Base-by-base conservation (phyloP, 1,140 invertebrate species). In the Heliconius melpomene region DNA sequence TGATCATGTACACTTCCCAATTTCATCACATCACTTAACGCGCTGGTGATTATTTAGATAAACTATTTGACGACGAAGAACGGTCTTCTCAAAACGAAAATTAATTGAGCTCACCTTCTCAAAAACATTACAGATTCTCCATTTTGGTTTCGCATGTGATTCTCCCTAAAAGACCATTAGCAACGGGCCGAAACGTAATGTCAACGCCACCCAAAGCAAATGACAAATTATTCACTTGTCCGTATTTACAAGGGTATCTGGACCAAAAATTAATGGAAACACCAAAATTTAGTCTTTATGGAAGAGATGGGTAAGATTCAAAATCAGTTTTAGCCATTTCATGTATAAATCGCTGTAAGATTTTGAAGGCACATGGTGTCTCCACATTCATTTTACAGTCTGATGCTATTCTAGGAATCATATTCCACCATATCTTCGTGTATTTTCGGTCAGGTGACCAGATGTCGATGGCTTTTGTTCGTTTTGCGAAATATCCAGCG, bases 351-450 rank as follows among this genome's bases (percentile, higher is more conserved):
- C 36, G 74, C 57, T 78, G 81, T 71, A 85, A 79, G 83, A 88
- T 91, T 92, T 91, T 88, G 90, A 88, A 90, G 86, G 89, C 92
- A 92, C 87, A 90, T 92, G 90, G 88, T 89, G 89, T 90, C 87
- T 88, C 85, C 85, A 76, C 84, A 75, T 92, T 90, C 90, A 92
- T 93, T 93, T 93, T 90, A 92, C 91, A 92, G 92, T 92, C 92
- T 92, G 92, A 79, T 90, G 92, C 92, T 94, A 94, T 94, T 94
- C 92, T 93, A 94, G 90, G 92, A 94, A 94, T 88, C 82, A 87
- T 93, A 91, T 91, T 88, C 85, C 80, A 85, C 85, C 86, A 88
- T 90, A 89, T 90, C 85, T 88, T 84, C 71, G 84, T 82, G 85
- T 93, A 91, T 92, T 93, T 91, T 80, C 71, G 86, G 87, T 87